These are phyloP conservation scores for Lathronympha strigana DNA, from an alignment of 2,888 invertebrate species.

Conservation along the genomic window DNA sequence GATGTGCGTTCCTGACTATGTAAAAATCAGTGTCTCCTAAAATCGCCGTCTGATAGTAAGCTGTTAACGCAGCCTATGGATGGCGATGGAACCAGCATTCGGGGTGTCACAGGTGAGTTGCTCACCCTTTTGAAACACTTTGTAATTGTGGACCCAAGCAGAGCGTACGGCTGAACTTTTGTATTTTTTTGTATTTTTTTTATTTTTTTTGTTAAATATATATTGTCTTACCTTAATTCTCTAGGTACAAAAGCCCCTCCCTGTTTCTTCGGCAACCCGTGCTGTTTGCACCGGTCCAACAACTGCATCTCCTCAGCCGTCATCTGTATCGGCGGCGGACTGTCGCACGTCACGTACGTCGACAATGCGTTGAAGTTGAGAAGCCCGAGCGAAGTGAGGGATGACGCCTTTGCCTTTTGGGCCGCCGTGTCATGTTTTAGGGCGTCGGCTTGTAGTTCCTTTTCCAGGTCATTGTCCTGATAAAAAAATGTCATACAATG, in stretches of 20 bases:
- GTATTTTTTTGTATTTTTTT: background rate
- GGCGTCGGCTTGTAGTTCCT: slow-evolving; percentile 73
- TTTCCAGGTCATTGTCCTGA: slow-evolving; percentile 77
- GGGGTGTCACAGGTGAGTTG: too few relatives aligned
- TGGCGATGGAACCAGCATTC: too few relatives aligned
- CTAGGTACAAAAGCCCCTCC: slow-evolving; percentile 88
- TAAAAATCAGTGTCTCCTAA: too few relatives aligned
- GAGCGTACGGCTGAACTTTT: too few relatives aligned
- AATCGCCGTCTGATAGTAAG: too few relatives aligned
- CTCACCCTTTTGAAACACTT: too few relatives aligned
- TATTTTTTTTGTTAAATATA: too few relatives aligned
- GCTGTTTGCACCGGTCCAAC: slow-evolving; percentile 87
- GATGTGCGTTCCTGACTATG: too few relatives aligned
- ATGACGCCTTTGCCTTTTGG: slow-evolving; percentile 70
- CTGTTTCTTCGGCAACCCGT: slow-evolving; percentile 88
- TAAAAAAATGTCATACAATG: background rate
- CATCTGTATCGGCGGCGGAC: slow-evolving; percentile 92
- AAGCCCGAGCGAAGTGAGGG: slow-evolving; percentile 67
- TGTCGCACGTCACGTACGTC: slow-evolving; percentile 90
- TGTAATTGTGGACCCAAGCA: too few relatives aligned
- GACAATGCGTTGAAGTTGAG: slow-evolving; percentile 82
- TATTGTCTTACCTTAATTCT: slow-evolving; percentile 82
- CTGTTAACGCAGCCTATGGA: too few relatives aligned
- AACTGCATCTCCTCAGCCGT: slow-evolving; percentile 90
- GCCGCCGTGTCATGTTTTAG: slow-evolving; percentile 61